Evolutionary conservation across 2,797 vertebrate species (phyloP), one percentile per base, ranked within the genome.

Genomic region (Xiphorhynchus erythropygius): DNA sequence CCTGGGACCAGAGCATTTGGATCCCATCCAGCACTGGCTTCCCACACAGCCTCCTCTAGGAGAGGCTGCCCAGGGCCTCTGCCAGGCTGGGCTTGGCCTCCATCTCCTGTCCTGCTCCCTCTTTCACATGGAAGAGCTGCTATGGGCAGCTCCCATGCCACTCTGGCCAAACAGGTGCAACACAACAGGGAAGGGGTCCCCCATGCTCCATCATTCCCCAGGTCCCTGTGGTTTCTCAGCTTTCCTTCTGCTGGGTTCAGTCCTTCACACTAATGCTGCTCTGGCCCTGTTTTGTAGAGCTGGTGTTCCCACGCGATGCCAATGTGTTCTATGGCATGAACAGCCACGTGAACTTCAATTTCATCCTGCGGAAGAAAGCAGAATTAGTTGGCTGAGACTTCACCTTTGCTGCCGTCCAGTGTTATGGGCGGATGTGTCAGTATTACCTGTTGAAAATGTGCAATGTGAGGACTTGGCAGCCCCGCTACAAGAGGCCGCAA

Each of bases 291-390:
- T 32, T 62, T 86, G 59, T 97, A 99, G 99, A 99, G 94, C 97
- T 99, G 55, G 98, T 99, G 94, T 98, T 99, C 86, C 99, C 99
- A 1, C 98, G 98, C 73, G 98, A 98, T 0, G 99, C 98, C 73
- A 99, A 99, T 1, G 99, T 99, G 59, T 99, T 99, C 84, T 99
- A 99, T 2, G 99, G 99, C 97, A 99, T 99, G 99, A 99, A 99
- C 97, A 99, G 98, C 93, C 98, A 98, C 0, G 99, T 97, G 6
- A 99, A 99, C 97, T 99, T 99, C 1, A 97, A 99, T 96, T 99
- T 99, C 97, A 97, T 99, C 95, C 97, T 99, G 95, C 98, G 99
- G 9, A 98, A 98, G 82, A 98, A 98, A 44, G 98, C 74, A 8
- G 80, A 90, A 33, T 59, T 67, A 7, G 22, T 90, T 1, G 87